Percentiles rank a stretch among this genome's conserved stretches.
phyloP scores from a whole-genome alignment of 2,888 invertebrate genomes.

The Eurytoma californica region DNA sequence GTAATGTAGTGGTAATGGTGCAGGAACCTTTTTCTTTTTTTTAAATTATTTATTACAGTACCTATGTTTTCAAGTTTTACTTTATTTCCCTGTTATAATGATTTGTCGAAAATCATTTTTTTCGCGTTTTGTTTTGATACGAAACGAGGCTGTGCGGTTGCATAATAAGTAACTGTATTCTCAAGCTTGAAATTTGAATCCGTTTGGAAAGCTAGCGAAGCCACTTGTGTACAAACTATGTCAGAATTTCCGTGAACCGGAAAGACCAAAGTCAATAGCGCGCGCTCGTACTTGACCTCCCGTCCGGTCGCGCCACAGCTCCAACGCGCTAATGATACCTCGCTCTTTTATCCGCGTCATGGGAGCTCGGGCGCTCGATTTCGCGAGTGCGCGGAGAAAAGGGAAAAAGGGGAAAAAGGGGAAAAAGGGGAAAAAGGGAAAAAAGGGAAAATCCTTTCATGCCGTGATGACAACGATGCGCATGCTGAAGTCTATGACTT shows the following conservation, averaged over 20 bases:
- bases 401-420: slow-evolving; percentile 9
- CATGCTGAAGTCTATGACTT: neutral
- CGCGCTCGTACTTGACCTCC: slow-evolving; percentile 40
- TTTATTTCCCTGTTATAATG: too few species aligned
- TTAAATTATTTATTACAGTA: too few species aligned
- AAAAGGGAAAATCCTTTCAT: slow-evolving; percentile 13
- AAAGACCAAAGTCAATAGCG: slow-evolving; percentile 45
- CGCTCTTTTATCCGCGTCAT: neutral
- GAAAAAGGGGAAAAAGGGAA: too few species aligned
- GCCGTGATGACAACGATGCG: slow-evolving; percentile 7
- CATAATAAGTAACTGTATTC: too few species aligned
- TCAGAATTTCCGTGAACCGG: slow-evolving; percentile 28
- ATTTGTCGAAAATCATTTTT: too few species aligned
- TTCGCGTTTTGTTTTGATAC: too few species aligned
- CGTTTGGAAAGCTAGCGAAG: neutral
- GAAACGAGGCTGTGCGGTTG: too few species aligned
- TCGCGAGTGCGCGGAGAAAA: neutral
- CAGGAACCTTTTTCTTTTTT: neutral
- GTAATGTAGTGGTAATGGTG: neutral
- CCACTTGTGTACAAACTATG: neutral
- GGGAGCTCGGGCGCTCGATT: neutral
- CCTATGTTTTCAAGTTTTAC: too few species aligned
- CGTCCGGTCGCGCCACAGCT: neutral
- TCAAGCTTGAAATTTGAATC: neutral
- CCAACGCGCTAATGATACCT: neutral